These are phyloP conservation scores for Cyrtorhinus lividipennis DNA, from an alignment of 1,140 invertebrate species.

Conservation along the genomic window DNA sequence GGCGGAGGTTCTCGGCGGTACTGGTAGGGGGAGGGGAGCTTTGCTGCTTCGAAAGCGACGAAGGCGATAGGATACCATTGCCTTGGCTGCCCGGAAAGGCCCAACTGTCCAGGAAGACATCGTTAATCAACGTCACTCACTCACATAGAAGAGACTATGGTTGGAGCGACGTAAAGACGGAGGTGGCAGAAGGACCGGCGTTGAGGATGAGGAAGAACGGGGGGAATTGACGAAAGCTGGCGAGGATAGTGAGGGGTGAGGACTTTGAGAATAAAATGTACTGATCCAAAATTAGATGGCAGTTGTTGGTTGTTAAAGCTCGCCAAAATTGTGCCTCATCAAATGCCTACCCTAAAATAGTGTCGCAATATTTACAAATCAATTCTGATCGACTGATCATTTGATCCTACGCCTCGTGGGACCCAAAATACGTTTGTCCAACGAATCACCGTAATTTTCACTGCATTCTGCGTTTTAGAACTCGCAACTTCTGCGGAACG, in stretches of 20 bases:
- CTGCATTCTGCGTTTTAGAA: no score
- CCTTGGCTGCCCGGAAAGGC: conserved; percentile 9
- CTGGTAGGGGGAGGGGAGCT: neutral
- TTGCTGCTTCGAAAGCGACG: neutral
- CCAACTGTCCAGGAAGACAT: conserved; percentile 9
- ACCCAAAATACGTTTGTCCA: no score
- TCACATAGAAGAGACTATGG: conserved; percentile 1
- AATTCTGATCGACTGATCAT: no score
- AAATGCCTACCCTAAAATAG: no score
- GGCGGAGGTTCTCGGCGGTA: neutral
- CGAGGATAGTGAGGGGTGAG: conserved; percentile 12
- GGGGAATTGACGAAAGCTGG: conserved; percentile 27
- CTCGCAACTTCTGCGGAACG: no score
- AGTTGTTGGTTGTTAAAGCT: no score
- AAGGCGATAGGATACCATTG: conserved; percentile 8
- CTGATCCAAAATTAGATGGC: no score
- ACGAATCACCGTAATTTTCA: no score
- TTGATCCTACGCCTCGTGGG: no score
- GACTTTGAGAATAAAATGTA: neutral
- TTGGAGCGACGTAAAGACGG: neutral
- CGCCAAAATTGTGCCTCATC: no score
- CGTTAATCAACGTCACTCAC: conserved; percentile 9
- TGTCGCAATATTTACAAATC: no score
- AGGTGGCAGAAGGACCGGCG: neutral
- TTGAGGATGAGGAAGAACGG: neutral